phyloP scores from a whole-genome alignment of 2,888 invertebrate genomes.

The Pocota personata region DNA sequence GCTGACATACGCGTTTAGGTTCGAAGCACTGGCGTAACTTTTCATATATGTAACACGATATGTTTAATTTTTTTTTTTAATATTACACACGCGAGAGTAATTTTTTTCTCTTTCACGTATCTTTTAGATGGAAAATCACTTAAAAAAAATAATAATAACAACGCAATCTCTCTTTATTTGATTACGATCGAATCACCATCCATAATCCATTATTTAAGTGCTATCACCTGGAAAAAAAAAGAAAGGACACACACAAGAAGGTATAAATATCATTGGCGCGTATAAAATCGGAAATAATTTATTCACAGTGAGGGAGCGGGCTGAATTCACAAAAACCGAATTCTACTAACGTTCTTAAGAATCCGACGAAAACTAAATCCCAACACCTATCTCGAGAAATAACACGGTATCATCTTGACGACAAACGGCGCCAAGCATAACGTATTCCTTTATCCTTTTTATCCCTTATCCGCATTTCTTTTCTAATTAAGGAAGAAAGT shows the following conservation, averaged over 20 bases:
- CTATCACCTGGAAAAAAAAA: conserved; percentile 59
- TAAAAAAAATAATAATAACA: background rate
- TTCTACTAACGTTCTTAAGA: conserved; percentile 55
- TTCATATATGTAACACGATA: conserved; percentile 28
- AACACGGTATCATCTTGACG: conserved; percentile 70
- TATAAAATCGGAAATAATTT: background rate
- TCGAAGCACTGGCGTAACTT: conserved; percentile 48
- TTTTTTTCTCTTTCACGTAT: background rate
- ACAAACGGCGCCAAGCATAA: conserved; percentile 38
- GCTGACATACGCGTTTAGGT: conserved; percentile 80
- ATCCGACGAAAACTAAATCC: conserved; percentile 69
- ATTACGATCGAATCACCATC: conserved; percentile 56
- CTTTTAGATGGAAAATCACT: conserved; percentile 16
- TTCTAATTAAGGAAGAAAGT: conserved; percentile 59
- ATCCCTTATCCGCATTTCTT: conserved; percentile 34
- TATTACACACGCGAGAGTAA: conserved; percentile 4
- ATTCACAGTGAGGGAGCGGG: conserved; percentile 30
- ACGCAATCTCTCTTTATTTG: conserved; percentile 33
- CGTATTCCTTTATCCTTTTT: conserved; percentile 23
- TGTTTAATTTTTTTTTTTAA: conserved; percentile 4
- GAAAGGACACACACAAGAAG: conserved; percentile 52
- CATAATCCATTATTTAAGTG: conserved; percentile 52
- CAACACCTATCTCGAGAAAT: conserved; percentile 48
- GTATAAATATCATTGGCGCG: conserved; percentile 42
- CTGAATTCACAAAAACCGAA: conserved; percentile 24